phyloP scores from a whole-genome alignment of 2,888 invertebrate species.

The Magallana nippona region DNA sequence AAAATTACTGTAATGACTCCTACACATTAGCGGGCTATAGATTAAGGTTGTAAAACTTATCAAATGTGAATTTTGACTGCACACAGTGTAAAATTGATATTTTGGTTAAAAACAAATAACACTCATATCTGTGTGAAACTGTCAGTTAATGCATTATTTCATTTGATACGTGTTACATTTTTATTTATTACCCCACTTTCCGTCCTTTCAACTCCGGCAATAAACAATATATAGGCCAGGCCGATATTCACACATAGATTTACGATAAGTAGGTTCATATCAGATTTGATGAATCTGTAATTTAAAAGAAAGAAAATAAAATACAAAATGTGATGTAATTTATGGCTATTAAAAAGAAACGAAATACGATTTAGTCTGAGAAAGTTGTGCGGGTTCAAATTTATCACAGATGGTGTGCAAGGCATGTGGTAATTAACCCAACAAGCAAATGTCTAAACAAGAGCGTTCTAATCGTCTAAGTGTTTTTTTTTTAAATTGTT shows the following conservation, averaged over 20 bases:
- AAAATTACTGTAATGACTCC: no score
- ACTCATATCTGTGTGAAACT: no score
- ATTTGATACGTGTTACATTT: neutral
- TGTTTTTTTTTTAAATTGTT: no score
- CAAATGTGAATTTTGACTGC: no score
- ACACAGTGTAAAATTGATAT: no score
- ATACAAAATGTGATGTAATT: neutral
- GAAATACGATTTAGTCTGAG: conserved; percentile 11
- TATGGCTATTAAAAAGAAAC: neutral
- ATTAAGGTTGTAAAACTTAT: no score
- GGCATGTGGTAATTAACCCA: neutral
- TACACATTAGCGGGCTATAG: no score
- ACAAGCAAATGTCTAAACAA: neutral
- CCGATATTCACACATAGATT: conserved; percentile 25
- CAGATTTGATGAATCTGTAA: conserved; percentile 34
- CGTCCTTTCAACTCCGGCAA: conserved; percentile 31
- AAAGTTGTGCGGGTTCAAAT: neutral
- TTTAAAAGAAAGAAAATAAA: neutral
- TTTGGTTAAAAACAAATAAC: no score
- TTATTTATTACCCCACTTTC: conserved; percentile 24
- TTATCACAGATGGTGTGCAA: neutral
- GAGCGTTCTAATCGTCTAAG: no score
- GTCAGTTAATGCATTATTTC: neutral
- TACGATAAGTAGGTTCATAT: conserved; percentile 14
- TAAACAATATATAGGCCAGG: conserved; percentile 27